Evolutionary conservation across 2,113 vertebrate genomes (phyloP), one percentile per base, ranked within the genome.

Genomic region (Rutilus rutilus): DNA sequence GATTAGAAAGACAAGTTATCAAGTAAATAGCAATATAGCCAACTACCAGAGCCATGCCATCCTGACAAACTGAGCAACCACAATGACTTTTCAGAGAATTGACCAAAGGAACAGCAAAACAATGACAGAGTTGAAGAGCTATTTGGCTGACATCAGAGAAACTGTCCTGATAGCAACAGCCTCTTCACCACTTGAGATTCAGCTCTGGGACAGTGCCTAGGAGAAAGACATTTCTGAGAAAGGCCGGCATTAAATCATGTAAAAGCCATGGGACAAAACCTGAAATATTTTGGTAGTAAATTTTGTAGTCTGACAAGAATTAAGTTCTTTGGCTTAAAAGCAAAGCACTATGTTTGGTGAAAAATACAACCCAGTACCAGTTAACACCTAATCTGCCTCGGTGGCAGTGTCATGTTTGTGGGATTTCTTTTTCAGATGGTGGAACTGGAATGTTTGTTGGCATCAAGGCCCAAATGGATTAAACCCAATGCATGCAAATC

Each of bases 401-500:
- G 25, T 33, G 73, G n/a, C 50, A 77, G 27, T 54, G 27, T 77
- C 52, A 52, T 2, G 45, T 54, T 54, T 11, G 17, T 17, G 45
- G 75, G 27, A 54, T 15, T n/a, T 52, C 14, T 52, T 78, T 77
- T 50, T 65, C 39, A 47, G 57, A 47, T 62, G 69, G 42, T 11
- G 23, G 12, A 81, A 60, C 39, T 50, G 39, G 23, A 81, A 81
- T 67, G 42, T 45, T 65, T 81, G 17, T 81, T 67, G 78, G 9
- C 59, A 65, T 67, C 42, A 47, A 27, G 60, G n/a, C 39, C 42
- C 50, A 50, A 45, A 50, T 33, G 80, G 80, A n/a, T 82, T 54
- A 50, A 69, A 42, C 59, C 64, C 47, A 82, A 67, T 33, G 64
- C 62, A 82, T 82, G 80, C 80, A 82, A 67, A 69, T 67, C 80